Percentiles rank a stretch among this genome's conserved stretches.
phyloP scores from a whole-genome alignment of 2,888 invertebrate genomes.

The Nymphalis c-album region DNA sequence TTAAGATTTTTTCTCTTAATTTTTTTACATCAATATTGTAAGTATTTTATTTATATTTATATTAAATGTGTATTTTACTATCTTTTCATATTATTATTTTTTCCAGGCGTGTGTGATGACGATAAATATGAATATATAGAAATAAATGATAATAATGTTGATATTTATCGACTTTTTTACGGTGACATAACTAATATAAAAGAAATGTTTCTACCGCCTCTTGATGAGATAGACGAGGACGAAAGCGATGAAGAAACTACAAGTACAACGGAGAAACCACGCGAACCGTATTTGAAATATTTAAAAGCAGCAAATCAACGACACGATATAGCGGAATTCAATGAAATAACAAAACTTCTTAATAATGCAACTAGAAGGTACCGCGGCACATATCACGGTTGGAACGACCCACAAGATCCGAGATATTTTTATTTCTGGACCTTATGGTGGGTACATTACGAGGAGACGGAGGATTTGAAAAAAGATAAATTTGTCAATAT shows the following conservation, averaged over 20 bases:
- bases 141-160: conserved; percentile 35
- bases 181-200: conserved; percentile 39
- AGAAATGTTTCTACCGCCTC: conserved; percentile 35
- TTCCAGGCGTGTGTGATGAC: conserved; percentile 20
- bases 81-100: neutral
- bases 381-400: conserved; percentile 15
- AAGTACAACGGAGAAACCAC: conserved; percentile 17
- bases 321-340: conserved; percentile 37
- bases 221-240: conserved; percentile 4
- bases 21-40: neutral
- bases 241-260: conserved; percentile 13
- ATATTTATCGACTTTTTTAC: conserved; percentile 31
- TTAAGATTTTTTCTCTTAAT: neutral
- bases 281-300: conserved; percentile 17
- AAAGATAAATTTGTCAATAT: conserved; percentile 27
- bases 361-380: conserved; percentile 33
- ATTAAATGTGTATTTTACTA: neutral
- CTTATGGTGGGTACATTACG: no score
- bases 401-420: conserved; percentile 33
- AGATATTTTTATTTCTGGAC: no score
- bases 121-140: conserved; percentile 2
- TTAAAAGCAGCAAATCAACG: conserved; percentile 16
- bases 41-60: neutral
- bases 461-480: conserved; percentile 17
- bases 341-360: conserved; percentile 33